These are phyloP conservation scores for Eubasilissa regina DNA, from an alignment of 1,140 invertebrate species.

Conservation along the genomic window DNA sequence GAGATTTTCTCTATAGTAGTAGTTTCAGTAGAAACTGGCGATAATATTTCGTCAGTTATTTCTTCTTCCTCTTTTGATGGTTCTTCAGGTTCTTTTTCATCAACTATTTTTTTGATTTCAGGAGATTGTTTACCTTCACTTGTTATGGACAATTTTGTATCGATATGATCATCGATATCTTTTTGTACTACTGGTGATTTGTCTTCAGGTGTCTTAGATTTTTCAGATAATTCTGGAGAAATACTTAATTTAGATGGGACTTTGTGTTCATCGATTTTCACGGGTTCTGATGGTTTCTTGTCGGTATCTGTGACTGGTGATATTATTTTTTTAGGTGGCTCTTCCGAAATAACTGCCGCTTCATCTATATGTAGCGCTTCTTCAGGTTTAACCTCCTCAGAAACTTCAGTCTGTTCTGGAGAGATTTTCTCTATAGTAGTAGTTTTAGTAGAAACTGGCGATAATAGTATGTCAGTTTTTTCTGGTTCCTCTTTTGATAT, in stretches of 20 bases:
- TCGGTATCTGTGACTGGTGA: too few relatives aligned
- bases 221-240: too few relatives aligned
- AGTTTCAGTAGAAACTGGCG: neutral
- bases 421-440: neutral
- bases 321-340: too few relatives aligned
- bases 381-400: too few relatives aligned
- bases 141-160: too few relatives aligned
- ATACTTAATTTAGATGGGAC: neutral
- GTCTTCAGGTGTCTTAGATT: neutral
- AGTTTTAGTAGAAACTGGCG: neutral
- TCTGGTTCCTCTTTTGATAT: neutral
- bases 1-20: neutral
- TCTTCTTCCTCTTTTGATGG: neutral
- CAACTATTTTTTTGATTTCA: too few relatives aligned
- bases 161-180: neutral
- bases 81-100: neutral
- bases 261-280: neutral
- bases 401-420: neutral
- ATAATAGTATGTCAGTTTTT: neutral
- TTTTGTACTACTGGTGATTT: neutral
- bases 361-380: too few relatives aligned
- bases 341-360: too few relatives aligned
- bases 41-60: neutral
- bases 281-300: neutral
- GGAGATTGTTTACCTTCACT: too few relatives aligned